Base-by-base conservation (phyloP, 1,140 invertebrate genomes). In the Delia radicum region DNA sequence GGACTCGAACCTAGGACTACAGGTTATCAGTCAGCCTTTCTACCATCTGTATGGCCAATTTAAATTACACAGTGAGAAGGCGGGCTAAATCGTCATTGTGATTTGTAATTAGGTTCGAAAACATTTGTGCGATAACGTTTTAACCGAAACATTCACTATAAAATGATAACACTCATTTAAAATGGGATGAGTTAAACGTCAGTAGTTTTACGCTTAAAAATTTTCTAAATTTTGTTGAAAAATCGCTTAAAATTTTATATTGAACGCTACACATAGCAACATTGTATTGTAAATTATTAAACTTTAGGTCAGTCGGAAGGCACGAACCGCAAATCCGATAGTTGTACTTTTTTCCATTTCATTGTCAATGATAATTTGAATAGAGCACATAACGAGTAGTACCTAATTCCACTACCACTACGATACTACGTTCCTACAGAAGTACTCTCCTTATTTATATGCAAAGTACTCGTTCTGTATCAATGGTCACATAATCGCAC, bases 261-360 rank as follows among this genome's bases (percentile, higher is more conserved):
- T 33, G n/a, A n/a, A n/a, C n/a, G n/a, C n/a, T n/a, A n/a, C n/a
- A n/a, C n/a, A n/a, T 55, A 48, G 46, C 46, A 48, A 18, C 21
- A 55, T 13, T 28, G 8, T 15, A n/a, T 8, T 28, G 13, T 29
- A 48, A 72, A 42, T 55, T 21, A 46, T 55, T 46, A 46, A 24
- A 72, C 42, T 48, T 73, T 46, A 27, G 71, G 71, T 73, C 78
- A 79, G 77, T 79, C 72, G 79, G 79, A 76, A 81, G 77, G 79
- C 82, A 83, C 82, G 82, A 83, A 83, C 79, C 82, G 83, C 82
- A 83, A 81, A 80, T 83, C 80, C 82, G 81, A 83, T 83, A 83
- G 81, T 83, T 83, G 7, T 55, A 21, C n/a, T 21, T 55, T 21
- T 18, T 18, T 18, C 48, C 29, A 69, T 33, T 69, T 69, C 65